Conservation (phyloP, 1,140 invertebrate genomes). For the Tyrophagus putrescentiae region DNA sequence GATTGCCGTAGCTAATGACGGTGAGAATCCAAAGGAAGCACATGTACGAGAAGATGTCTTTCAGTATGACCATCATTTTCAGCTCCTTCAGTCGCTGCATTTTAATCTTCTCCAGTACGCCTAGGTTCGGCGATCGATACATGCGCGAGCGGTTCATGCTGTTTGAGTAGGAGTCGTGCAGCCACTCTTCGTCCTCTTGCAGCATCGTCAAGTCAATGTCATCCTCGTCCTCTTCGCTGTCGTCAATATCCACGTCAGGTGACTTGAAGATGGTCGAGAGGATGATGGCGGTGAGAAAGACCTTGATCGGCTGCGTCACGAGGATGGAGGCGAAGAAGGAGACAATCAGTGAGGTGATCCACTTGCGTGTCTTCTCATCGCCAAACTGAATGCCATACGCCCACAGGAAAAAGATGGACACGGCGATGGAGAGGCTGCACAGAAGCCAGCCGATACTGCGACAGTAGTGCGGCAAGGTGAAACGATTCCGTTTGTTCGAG, state of each 20-base stretch:
- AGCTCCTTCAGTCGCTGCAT: constrained; percentile 36
- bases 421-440: constrained; percentile 33
- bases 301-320: constrained; percentile 43
- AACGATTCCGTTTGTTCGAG: constrained; percentile 26
- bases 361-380: constrained; percentile 41
- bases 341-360: constrained; percentile 41
- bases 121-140: constrained; percentile 32
- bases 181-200: constrained; percentile 30
- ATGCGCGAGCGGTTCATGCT: constrained; percentile 22
- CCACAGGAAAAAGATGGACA: constrained; percentile 39
- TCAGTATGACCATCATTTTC: constrained; percentile 37
- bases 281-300: constrained; percentile 38
- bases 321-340: constrained; percentile 42
- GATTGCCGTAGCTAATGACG: constrained; percentile 36
- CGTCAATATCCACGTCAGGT: constrained; percentile 35
- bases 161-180: constrained; percentile 21
- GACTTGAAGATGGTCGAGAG: constrained; percentile 40
- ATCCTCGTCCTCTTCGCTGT: constrained; percentile 41
- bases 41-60: constrained; percentile 38
- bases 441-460: constrained; percentile 39
- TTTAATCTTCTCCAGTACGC: constrained; percentile 34
- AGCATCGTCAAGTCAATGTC: constrained; percentile 29
- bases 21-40: constrained; percentile 41
- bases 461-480: constrained; percentile 39
- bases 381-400: constrained; percentile 42